phyloP scores from a whole-genome alignment of 1,140 invertebrate species.

The Cotesia typhae region DNA sequence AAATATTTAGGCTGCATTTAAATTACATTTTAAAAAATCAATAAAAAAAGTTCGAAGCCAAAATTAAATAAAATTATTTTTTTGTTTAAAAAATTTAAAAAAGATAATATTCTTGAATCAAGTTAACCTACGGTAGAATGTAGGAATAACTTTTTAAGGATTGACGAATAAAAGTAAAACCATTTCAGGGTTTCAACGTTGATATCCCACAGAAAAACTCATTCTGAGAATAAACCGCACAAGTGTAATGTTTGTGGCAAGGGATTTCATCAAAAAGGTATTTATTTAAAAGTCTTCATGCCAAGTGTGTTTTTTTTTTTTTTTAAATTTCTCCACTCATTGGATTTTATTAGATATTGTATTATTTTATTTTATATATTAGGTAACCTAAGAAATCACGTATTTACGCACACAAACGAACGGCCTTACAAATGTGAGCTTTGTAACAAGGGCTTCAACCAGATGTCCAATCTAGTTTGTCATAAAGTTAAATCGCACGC shows the following conservation, averaged over 20 bases:
- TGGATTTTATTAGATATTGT: conserved; percentile 13
- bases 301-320: not conserved
- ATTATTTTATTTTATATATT: conserved; percentile 24
- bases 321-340: not conserved
- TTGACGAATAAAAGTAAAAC: not conserved
- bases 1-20: too few species aligned
- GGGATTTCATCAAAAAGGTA: conserved; percentile 81
- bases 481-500: conserved; percentile 77
- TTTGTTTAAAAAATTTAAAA: too few species aligned
- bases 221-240: conserved; percentile 77
- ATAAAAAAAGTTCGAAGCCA: not conserved
- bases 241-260: conserved; percentile 78
- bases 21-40: not conserved
- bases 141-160: too few species aligned
- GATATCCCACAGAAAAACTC: conserved; percentile 80
- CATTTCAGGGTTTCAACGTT: conserved; percentile 73
- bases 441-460: conserved; percentile 82
- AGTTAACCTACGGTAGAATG: too few species aligned
- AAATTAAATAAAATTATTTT: not conserved
- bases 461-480: conserved; percentile 83
- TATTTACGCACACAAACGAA: conserved; percentile 82
- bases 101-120: too few species aligned
- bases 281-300: conserved; percentile 15
- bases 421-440: conserved; percentile 82
- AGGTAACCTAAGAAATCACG: conserved; percentile 78